A percentile compares a stretch with the other conserved stretches of the same genome.
These are phyloP conservation scores for Symphodus melops DNA, from an alignment of 2,113 vertebrate genomes.

Conservation along the genomic window DNA sequence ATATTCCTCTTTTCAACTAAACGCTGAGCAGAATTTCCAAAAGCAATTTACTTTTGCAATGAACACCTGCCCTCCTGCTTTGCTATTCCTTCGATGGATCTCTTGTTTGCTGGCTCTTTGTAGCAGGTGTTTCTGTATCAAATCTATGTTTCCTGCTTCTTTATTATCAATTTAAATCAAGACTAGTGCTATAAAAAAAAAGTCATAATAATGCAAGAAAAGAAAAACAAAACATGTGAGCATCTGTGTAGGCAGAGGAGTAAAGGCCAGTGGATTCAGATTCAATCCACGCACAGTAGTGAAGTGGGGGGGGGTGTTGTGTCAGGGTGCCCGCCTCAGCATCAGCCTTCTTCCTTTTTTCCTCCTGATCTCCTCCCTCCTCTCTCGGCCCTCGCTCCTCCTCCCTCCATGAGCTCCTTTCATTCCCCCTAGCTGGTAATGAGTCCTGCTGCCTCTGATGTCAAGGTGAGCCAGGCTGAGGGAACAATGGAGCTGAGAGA, in stretches of 20 bases:
- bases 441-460: conserved; percentile 81
- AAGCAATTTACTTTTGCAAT: conserved; percentile 27
- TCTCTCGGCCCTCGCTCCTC: conserved; percentile 40
- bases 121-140: conserved; percentile 35
- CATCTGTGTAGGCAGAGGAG: conserved; percentile 26
- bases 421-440: conserved; percentile 79
- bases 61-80: conserved; percentile 7
- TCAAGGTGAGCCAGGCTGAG: conserved; percentile 81
- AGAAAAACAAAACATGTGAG: conserved; percentile 28
- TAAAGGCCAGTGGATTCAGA: conserved; percentile 39
- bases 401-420: conserved; percentile 73
- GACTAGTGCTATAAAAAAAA: conserved; percentile 15
- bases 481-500: conserved; percentile 80
- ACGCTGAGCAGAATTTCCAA: conserved; percentile 22
- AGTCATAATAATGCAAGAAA: conserved; percentile 18
- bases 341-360: conserved; percentile 61
- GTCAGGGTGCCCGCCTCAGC: conserved; percentile 54
- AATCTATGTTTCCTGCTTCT: conserved; percentile 31
- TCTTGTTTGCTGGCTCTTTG: conserved; percentile 49
- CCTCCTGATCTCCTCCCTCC: conserved; percentile 53
- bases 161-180: conserved; percentile 30
- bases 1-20: background rate
- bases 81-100: conserved; percentile 29
- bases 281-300: conserved; percentile 30
- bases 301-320: conserved; percentile 14